A percentile compares a stretch with the other conserved stretches of the same genome.
Evolutionary conservation across 2,113 vertebrate genomes (phyloP).

Genomic region (Xiphophorus maculatus): DNA sequence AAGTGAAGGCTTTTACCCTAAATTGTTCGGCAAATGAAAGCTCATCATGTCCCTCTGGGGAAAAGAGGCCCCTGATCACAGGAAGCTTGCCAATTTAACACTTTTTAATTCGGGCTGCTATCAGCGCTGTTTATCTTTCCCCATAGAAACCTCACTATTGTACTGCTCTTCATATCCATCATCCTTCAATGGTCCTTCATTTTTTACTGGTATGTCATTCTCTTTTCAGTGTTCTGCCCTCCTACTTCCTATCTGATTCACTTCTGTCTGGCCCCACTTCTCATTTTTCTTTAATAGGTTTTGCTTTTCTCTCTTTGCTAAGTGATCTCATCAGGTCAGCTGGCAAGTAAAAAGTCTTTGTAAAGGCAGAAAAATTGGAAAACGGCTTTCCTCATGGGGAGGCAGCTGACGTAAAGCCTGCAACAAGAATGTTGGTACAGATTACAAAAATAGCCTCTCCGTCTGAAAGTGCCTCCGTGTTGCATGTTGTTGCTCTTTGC

Average conservation of each 20-base stretch:
- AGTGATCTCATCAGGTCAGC: slow-evolving; percentile 12
- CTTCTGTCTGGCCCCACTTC: slow-evolving; percentile 15
- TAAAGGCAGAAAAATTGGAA: slow-evolving; percentile 43
- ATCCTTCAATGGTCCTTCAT: neutral
- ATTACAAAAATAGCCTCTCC: slow-evolving; percentile 22
- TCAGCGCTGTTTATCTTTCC: slow-evolving; percentile 32
- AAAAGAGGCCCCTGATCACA: slow-evolving; percentile 28
- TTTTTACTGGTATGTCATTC: slow-evolving; percentile 8
- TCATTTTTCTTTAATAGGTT: neutral
- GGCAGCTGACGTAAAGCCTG: slow-evolving; percentile 8
- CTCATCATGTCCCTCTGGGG: slow-evolving; percentile 31
- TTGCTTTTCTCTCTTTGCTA: neutral
- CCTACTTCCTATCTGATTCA: neutral
- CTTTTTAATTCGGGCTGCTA: slow-evolving; percentile 39
- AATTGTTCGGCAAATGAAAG: slow-evolving; percentile 30
- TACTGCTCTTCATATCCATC: slow-evolving; percentile 13
- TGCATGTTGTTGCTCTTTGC: slow-evolving; percentile 19
- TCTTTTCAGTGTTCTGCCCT: slow-evolving; percentile 8
- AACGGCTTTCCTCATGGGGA: slow-evolving; percentile 34
- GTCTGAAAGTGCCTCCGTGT: slow-evolving; percentile 5
- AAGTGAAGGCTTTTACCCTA: slow-evolving; percentile 38
- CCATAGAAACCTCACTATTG: slow-evolving; percentile 27
- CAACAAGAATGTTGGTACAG: slow-evolving; percentile 22
- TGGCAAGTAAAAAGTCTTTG: slow-evolving; percentile 31
- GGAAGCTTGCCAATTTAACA: slow-evolving; percentile 48